Base-by-base conservation (phyloP, 2,888 invertebrate genomes). In the Rhaphigaster nebulosa region DNA sequence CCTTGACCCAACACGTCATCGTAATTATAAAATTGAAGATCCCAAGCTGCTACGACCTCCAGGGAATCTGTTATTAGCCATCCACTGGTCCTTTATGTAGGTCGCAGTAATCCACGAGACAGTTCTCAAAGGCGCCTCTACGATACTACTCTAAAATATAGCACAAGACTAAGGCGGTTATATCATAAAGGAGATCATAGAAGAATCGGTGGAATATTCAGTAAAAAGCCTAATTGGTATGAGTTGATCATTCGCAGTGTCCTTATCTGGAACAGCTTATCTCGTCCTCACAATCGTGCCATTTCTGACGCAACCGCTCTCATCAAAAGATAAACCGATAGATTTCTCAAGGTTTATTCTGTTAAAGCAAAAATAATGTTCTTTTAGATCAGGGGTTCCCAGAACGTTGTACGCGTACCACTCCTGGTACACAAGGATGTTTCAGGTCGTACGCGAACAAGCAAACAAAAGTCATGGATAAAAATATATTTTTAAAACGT, bases 261-360 rank as follows among this genome's bases (percentile, higher is more conserved):
- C 6, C 3, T 65, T 65, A 65, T 65, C 65, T 13, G 18, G 4
- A 5, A 65, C 5, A 8, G 65, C 65, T 65, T 65, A 65, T 65
- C 65, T 65, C 12, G 0, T 60, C 18, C 65, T 65, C 4, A 65
- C 65, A 34, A 65, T 65, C 65, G 65, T 65, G 29, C 65, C 65
- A 29, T 65, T 65, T 65, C 65, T 65, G 65, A 65, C 65, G 65
- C 65, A 65, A 65, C 65, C 65, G 13, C 65, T 29, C 65, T 18
- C 34, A 65, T 65, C 29, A 1, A 34, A 34, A 65, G 65, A 65
- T 65, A 65, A 65, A 29, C 29, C 5, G 29, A 34, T 34, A 65
- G 15, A 65, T 65, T 65, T 65, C 65, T 65, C 65, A 65, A 65
- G 65, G 65, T 65, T 65, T 65, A 34, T 65, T 65, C 65, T 29